These are phyloP conservation scores for Philereme transversata DNA, from an alignment of 2,888 invertebrate genomes.

Conservation along the genomic window DNA sequence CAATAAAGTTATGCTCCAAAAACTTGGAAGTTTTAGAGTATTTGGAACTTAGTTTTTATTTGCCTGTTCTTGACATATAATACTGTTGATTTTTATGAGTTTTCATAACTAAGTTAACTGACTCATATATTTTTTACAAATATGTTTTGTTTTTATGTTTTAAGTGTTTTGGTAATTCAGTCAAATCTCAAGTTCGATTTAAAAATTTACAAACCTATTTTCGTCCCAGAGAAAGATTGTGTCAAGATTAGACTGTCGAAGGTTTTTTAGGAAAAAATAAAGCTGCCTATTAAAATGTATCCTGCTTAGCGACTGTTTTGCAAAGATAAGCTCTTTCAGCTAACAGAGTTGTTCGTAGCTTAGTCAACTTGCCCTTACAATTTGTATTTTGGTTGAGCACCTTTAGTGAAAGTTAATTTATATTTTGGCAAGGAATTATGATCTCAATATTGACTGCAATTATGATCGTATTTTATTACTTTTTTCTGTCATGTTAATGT, in stretches of 20 bases:
- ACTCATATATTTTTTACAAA: no score
- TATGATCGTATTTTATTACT: no score
- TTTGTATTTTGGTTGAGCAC: conserved; percentile 1
- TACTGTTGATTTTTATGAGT: no score
- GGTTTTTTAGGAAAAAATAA: conserved; percentile 3
- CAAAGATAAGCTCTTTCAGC: conserved; percentile 26
- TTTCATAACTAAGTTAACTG: no score
- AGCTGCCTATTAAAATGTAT: conserved; percentile 3
- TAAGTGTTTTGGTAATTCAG: no score
- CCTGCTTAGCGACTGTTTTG: conserved; percentile 14
- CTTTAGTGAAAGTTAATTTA: conserved; percentile 6
- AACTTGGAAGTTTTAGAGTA: not conserved
- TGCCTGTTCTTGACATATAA: conserved; percentile 1
- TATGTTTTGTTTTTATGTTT: no score
- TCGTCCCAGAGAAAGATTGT: no score
- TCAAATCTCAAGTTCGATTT: no score
- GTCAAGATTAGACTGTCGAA: not conserved
- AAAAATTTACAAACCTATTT: no score
- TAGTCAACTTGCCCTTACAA: conserved; percentile 8
- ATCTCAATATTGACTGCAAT: not conserved
- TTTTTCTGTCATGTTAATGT: no score
- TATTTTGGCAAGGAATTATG: not conserved
- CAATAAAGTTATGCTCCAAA: not conserved
- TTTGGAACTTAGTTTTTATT: not conserved
- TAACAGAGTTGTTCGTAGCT: conserved; percentile 18